Evolutionary conservation across 2,888 invertebrate species (phyloP), one percentile per base, ranked within the genome.

Genomic region (Ceratothoa steindachneri): DNA sequence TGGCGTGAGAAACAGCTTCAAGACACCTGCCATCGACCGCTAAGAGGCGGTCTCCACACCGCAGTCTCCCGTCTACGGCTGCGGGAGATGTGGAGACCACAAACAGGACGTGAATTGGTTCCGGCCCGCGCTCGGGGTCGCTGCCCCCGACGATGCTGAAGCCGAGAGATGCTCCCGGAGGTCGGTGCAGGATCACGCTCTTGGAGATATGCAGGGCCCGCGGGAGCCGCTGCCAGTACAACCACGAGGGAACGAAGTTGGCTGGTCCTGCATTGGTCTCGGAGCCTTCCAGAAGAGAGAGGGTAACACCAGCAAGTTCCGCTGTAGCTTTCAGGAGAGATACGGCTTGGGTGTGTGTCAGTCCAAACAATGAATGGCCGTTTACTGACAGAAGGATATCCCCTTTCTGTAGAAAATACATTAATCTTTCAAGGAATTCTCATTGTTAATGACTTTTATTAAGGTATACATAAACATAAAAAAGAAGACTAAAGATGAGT

Each of bases 61-160:
- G 86, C 70, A 83, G 80, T 73, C 81, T 81, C n/a, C 83, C 83
- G 71, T 83, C 82, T 31, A 81, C 82, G 68, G 84, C 84, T 19
- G 86, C 86, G 24, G 85, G 85, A 5, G 85, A 84, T 67, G 84
- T 84, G 52, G 83, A 83, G 29, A 86, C 85, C 60, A 86, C 84
- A 75, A 85, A 84, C 72, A 86, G 84, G 69, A 86, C 84, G 81
- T 84, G 85, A 75, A 86, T 84, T 27, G 86, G 84, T 77, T 85
- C 84, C 69, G 83, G 82, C 51, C 85, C 85, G 67, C 84, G 82
- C 67, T 83, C 81, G 68, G 84, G 84, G 80, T 85, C 85, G 74
- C 82, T 81, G 19, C 86, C 86, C 30, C 86, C 86, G 3, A 86
- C 86, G 75, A 86, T 84, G 31, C 85, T 85, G 82, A 86, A 86